Evolutionary conservation across 1,140 invertebrate genomes (phyloP).

Genomic region (Doryteuthis pealeii): DNA sequence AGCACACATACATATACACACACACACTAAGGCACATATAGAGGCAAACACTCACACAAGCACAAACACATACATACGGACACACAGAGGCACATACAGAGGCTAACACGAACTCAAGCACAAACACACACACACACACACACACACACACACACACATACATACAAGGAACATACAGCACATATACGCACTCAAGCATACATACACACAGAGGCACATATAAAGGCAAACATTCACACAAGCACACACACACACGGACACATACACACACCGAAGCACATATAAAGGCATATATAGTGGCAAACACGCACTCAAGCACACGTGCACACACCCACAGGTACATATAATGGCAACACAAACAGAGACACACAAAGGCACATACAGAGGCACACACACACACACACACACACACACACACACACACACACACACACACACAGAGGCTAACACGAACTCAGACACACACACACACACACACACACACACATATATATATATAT

Average conservation of each 20-base stretch:
- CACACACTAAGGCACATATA: not conserved
- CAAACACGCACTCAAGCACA: not conserved
- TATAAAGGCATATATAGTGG: not conserved
- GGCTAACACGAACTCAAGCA: no score
- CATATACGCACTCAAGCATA: no score
- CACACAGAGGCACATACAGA: no score
- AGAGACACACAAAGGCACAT: no score
- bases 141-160: no score
- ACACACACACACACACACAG: not conserved
- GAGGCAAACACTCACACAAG: no score
- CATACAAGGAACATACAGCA: no score
- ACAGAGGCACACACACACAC: no score
- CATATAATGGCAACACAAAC: no score
- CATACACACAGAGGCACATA: not conserved
- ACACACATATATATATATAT: slow-evolving; percentile 12
- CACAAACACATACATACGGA: no score
- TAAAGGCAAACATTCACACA: not conserved
- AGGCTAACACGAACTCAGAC: not conserved
- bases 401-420: not conserved
- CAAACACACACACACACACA: no score
- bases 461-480: not conserved
- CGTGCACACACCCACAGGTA: not conserved
- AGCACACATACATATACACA: not conserved
- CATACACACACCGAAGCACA: not conserved
- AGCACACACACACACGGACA: not conserved